A percentile compares a stretch with the other conserved stretches of the same genome.
phyloP scores from a whole-genome alignment of 2,797 vertebrate species.

The Kryptopterus vitreolus region DNA sequence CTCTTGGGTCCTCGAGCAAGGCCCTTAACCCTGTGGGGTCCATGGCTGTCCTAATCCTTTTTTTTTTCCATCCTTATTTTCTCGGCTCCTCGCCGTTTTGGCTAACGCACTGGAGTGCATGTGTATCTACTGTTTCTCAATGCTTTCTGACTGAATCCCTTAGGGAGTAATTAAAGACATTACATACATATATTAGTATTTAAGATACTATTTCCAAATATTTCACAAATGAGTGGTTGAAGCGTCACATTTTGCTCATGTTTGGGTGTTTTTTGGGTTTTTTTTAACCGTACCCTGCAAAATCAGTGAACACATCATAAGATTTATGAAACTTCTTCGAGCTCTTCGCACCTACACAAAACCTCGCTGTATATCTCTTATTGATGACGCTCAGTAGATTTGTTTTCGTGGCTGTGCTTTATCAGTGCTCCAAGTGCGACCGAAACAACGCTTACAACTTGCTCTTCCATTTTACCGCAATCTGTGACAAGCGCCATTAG shows the following conservation, averaged over 20 bases:
- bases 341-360: neutral
- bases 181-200: neutral
- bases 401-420: neutral
- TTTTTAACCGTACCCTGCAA: neutral
- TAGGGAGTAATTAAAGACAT: neutral
- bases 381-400: neutral
- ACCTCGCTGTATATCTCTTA: too few relatives aligned
- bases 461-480: neutral
- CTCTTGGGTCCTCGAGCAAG: too few relatives aligned
- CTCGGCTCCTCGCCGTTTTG: neutral
- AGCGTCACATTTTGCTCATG: neutral
- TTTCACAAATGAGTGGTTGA: neutral
- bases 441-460: conserved; percentile 6
- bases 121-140: neutral
- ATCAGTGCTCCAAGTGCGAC: neutral
- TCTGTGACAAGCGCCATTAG: conserved; percentile 3
- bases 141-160: neutral
- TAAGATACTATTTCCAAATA: neutral
- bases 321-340: neutral
- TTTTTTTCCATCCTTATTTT: too few relatives aligned
- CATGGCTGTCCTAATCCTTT: too few relatives aligned
- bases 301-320: neutral
- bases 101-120: neutral
- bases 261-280: too few relatives aligned
- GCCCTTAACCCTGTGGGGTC: too few relatives aligned